Evolutionary conservation across 2,888 invertebrate genomes (phyloP), one percentile per base, ranked within the genome.

Genomic region (Athalia cordata): DNA sequence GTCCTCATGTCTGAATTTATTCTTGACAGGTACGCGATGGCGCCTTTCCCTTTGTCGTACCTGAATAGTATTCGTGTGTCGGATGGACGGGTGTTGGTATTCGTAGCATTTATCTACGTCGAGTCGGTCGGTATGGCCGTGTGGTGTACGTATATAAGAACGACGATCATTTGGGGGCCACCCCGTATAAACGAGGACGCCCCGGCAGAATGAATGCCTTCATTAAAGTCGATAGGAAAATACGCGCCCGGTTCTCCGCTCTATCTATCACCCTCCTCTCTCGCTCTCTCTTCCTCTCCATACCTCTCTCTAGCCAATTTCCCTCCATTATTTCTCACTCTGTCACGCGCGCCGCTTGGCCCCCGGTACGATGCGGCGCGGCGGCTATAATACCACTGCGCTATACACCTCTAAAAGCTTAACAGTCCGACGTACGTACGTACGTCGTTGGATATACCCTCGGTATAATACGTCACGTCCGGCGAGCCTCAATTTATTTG

Each of bases 141-240:
- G 8, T 15, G 62, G 62, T 13, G 29, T 6, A 8, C 66, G 43
- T 15, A 15, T 43, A 45, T 43, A 66, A 8, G 62, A 13, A 5
- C 45, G 15, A 66, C 49, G 75, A 75, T 72, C 45, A 47, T 75
- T 75, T 7, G 7, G 50, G 50, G 43, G 8, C 72, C 62, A 75
- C 75, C 75, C 64, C n/a, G 75, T 75, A 75, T 64, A 75, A 62
- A 65, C 76, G 76, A 62, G 52, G 47, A 72, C 72, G 72, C 72
- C 57, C 57, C 62, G 66, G 15, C 47, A 45, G 78, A 70, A 65
- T 57, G 78, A 78, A 78, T 78, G 78, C 78, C 78, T 78, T 78
- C 72, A 70, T 78, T 78, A 78, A 72, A 78, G 78, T 70, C 70
- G 78, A 78, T 72, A 74, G 77, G 72, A 70, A 78, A 78, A 78